Base-by-base conservation (phyloP, 2,797 vertebrate genomes). In the Crypturellus tataupa region DNA sequence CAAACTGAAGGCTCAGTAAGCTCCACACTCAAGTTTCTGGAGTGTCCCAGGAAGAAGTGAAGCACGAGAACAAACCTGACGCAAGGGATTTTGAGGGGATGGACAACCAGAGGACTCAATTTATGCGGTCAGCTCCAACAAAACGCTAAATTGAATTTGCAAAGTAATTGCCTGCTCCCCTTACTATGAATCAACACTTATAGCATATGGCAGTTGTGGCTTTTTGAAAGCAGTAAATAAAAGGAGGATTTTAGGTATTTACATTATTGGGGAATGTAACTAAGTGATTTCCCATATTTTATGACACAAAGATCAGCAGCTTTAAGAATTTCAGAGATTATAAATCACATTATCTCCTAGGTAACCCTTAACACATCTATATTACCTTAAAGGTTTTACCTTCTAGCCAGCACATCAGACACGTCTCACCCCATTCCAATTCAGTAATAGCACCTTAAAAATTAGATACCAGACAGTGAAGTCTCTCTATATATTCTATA, bases 1-100 rank as follows among this genome's bases (percentile, higher is more conserved):
- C 1, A 1, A 39, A 42, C n/a, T 42, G 17, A 7, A 1, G 3
- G 14, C n/a, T 1, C 1, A 19, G 24, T 58, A 16, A 24, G 37
- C 31, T 35, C 17, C 19, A 24, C 27, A 23, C 31, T 25, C 17
- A n/a, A 46, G 24, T 2, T 65, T n/a, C 82, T 53, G 33, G 47
- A 37, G 4, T 27, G 33, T 37, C 49, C 25, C 3, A 47, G 51
- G 1, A 18, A 44, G 51, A 55, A 21, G 27, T 6, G 13, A 37
- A 42, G 24, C 8, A 55, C 23, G 31, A 69, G 14, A 53, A n/a
- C 3, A 64, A 53, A 70, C n/a, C 42, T 56, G 47, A 58, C 2
- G 1, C 13, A 37, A 31, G 33, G 40, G 6, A 77, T 35, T 55
- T 35, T 24, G 19, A 80, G 46, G n/a, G 24, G 31, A 40, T 10